These are phyloP conservation scores for Brienomyrus longianalis DNA, from an alignment of 2,113 vertebrate species.

Conservation along the genomic window DNA sequence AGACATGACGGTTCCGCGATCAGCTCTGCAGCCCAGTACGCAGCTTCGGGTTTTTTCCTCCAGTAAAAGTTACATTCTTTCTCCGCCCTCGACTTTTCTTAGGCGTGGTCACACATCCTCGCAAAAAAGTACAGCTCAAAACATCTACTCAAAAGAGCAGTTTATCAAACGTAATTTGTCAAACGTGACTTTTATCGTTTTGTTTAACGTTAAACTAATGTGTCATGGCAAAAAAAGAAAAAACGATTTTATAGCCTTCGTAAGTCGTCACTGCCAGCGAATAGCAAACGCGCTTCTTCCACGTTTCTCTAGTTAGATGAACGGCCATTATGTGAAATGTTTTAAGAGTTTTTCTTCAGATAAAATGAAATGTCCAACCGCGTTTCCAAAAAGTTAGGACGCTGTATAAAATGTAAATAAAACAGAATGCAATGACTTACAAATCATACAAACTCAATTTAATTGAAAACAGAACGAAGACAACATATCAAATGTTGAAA, in stretches of 20 bases:
- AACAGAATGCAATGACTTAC: neutral
- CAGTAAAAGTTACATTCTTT: conserved; percentile 9
- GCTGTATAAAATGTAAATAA: neutral
- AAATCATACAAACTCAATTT: neutral
- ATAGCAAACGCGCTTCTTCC: neutral
- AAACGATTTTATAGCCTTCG: neutral
- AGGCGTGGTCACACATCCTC: conserved; percentile 21
- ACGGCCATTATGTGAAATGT: neutral
- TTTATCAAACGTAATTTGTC: neutral
- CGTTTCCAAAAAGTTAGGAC: neutral
- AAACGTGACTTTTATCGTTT: neutral
- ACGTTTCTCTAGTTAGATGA: neutral
- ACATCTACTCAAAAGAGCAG: neutral
- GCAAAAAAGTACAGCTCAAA: neutral
- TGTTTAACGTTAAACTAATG: neutral
- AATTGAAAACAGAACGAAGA: neutral
- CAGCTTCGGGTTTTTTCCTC: neutral
- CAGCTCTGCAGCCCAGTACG: neutral
- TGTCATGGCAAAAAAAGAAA: neutral
- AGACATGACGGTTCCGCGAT: conserved; percentile 25
- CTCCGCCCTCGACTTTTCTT: conserved; percentile 20
- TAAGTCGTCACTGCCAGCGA: neutral
- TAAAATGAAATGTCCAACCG: neutral
- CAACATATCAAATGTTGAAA: neutral
- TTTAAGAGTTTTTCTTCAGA: neutral